Conservation (phyloP, 30 jellyfish, hydroid and myxozoan species). For the Haliclystus octoradiatus region DNA sequence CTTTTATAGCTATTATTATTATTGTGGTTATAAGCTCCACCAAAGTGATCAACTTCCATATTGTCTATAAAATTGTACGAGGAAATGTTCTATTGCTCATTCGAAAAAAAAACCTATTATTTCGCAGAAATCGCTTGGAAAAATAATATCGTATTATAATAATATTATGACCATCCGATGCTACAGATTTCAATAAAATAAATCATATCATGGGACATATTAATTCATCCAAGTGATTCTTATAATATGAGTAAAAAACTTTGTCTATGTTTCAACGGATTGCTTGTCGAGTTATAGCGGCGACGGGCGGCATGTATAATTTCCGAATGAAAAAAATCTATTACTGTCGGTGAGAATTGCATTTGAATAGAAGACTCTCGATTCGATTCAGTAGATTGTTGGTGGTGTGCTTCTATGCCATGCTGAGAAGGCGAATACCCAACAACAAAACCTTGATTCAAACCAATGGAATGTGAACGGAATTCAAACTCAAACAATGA, state of each 20-base stretch:
- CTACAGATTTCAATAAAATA: too few relatives aligned
- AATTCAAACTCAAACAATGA: not conserved
- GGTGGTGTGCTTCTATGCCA: not conserved
- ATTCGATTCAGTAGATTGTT: not conserved
- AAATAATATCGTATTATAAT: too few relatives aligned
- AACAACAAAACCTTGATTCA: not conserved
- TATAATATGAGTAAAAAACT: too few relatives aligned
- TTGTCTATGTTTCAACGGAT: too few relatives aligned
- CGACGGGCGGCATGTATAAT: too few relatives aligned
- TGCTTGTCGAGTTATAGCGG: too few relatives aligned
- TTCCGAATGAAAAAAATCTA: not conserved
- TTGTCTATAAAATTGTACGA: not conserved
- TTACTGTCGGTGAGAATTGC: not conserved
- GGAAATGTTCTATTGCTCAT: not conserved
- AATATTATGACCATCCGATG: too few relatives aligned
- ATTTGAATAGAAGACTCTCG: not conserved
- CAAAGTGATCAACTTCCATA: not conserved
- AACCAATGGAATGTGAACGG: not conserved
- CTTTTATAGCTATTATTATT: not conserved
- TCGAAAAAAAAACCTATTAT: not conserved
- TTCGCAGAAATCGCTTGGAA: not conserved
- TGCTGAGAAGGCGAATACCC: not conserved
- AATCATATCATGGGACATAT: too few relatives aligned
- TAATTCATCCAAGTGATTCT: too few relatives aligned
- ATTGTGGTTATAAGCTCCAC: not conserved